Conservation (phyloP, 2,113 vertebrate genomes). For the Ardeotis arabs region DNA sequence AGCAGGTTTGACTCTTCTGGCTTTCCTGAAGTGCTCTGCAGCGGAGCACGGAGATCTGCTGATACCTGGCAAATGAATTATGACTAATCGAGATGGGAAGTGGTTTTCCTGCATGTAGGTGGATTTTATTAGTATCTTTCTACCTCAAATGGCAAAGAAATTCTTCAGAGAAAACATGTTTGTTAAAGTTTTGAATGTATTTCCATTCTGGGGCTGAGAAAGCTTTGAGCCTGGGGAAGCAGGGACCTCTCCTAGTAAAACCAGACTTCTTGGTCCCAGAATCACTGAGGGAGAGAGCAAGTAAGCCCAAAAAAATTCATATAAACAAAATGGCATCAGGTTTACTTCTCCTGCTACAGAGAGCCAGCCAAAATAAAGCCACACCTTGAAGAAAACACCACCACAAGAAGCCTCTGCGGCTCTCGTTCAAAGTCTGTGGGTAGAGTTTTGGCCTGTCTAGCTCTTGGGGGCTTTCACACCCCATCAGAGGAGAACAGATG, state of each 20-base stretch:
- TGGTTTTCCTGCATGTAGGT: background rate
- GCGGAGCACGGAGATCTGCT: background rate
- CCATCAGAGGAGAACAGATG: background rate
- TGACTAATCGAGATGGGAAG: background rate
- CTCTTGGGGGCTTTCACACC: background rate
- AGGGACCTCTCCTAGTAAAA: background rate
- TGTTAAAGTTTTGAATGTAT: background rate
- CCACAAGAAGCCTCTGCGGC: background rate
- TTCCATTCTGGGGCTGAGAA: background rate
- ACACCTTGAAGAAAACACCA: background rate
- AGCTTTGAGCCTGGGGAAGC: background rate
- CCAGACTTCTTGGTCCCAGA: background rate
- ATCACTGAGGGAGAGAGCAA: background rate
- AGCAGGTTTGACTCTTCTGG: background rate
- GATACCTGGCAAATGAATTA: background rate
- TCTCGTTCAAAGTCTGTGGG: background rate
- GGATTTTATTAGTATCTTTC: background rate
- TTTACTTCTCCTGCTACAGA: background rate
- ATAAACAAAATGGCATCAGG: background rate
- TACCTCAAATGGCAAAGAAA: background rate
- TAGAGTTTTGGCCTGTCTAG: accelerated
- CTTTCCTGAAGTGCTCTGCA: constrained; percentile 7
- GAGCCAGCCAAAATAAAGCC: background rate
- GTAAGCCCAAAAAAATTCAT: background rate
- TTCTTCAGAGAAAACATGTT: background rate